Conservation (phyloP, 2,888 invertebrate species). For the Acrocyrtus sp. region DNA sequence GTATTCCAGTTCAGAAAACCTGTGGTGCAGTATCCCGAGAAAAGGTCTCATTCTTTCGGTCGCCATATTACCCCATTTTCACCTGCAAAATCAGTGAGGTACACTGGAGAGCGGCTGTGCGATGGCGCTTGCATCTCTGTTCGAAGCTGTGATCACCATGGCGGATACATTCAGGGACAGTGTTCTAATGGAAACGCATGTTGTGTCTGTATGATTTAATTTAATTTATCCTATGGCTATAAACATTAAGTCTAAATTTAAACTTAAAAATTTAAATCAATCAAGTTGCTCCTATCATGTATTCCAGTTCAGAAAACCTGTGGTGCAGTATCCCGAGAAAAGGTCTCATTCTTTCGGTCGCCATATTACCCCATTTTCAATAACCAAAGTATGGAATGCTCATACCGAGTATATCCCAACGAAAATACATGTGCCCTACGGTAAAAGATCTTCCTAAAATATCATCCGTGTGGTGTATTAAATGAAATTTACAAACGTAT, state of each 20-base stretch:
- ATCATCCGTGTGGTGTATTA: neutral
- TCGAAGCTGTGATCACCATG: slow-evolving; percentile 56
- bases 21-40: slow-evolving; percentile 65
- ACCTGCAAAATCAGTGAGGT: slow-evolving; percentile 7
- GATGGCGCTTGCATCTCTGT: slow-evolving; percentile 59
- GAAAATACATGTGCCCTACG: slow-evolving; percentile 65
- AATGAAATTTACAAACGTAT: no score
- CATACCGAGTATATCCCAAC: slow-evolving; percentile 64
- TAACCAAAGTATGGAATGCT: slow-evolving; percentile 65
- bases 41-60: slow-evolving; percentile 64
- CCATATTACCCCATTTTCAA: slow-evolving; percentile 64
- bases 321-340: slow-evolving; percentile 64
- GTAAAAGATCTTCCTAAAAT: neutral
- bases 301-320: slow-evolving; percentile 65
- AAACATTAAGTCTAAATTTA: slow-evolving; percentile 1
- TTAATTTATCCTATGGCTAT: neutral
- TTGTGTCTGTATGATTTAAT: slow-evolving; percentile 54
- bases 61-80: neutral
- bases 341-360: slow-evolving; percentile 65
- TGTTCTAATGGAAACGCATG: slow-evolving; percentile 59
- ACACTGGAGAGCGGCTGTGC: slow-evolving; percentile 40
- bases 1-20: slow-evolving; percentile 64
- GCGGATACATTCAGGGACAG: slow-evolving; percentile 45
- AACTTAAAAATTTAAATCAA: no score
- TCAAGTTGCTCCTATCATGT: no score